phyloP scores from a whole-genome alignment of 2,797 vertebrate genomes.

The Glossophaga mutica region DNA sequence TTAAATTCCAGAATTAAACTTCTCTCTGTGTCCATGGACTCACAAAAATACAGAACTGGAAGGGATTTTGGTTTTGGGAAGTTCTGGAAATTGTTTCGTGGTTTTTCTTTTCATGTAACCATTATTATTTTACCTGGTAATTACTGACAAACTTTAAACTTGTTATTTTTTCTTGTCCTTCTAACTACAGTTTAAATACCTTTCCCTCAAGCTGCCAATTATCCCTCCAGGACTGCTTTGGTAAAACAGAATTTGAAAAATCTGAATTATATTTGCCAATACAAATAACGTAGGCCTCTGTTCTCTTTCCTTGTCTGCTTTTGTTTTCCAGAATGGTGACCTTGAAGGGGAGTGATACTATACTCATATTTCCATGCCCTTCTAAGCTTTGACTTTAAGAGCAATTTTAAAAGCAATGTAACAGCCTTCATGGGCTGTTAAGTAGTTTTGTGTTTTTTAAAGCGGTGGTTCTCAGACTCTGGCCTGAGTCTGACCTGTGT shows the following conservation, averaged over 20 bases:
- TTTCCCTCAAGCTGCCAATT: slow-evolving; percentile 13
- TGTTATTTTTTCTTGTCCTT: slow-evolving; percentile 26
- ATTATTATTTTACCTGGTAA: slow-evolving; percentile 11
- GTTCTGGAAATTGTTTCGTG: background rate
- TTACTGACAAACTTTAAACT: slow-evolving; percentile 25
- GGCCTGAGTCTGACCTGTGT: no score
- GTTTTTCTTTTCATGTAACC: slow-evolving; percentile 1
- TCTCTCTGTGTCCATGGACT: background rate
- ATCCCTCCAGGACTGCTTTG: background rate
- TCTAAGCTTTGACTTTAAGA: background rate
- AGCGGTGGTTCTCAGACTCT: background rate
- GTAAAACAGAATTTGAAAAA: slow-evolving; percentile 2
- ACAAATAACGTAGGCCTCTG: background rate
- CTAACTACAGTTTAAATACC: background rate
- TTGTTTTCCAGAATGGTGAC: background rate
- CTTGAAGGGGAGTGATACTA: background rate
- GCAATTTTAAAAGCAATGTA: background rate
- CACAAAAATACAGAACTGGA: background rate
- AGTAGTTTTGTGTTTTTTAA: background rate
- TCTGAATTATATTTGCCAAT: background rate
- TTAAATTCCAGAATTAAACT: background rate
- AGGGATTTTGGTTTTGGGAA: background rate
- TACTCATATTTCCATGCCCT: background rate
- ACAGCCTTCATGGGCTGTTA: background rate
- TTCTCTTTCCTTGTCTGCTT: background rate